A percentile compares a stretch with the other conserved stretches of the same genome.
These are phyloP conservation scores for Sebastes vulpes DNA, from an alignment of 2,797 vertebrate species.

Conservation along the genomic window DNA sequence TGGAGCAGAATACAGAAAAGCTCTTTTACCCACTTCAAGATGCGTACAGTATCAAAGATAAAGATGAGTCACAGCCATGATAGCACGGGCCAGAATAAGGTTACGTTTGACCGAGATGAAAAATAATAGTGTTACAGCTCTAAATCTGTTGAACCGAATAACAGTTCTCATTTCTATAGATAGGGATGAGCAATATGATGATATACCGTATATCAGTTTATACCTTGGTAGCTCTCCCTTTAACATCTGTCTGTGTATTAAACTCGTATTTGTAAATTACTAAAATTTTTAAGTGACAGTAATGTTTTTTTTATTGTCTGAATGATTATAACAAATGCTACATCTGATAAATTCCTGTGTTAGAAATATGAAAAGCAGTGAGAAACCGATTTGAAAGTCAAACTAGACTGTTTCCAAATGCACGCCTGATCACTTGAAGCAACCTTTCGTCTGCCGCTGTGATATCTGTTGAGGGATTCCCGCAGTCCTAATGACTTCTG, in stretches of 20 bases:
- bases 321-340: background rate
- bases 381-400: constrained; percentile 3
- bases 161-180: background rate
- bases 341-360: no score
- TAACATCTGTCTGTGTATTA: background rate
- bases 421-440: constrained; percentile 25
- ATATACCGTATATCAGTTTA: background rate
- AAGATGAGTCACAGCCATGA: constrained; percentile 18
- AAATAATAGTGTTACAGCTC: background rate
- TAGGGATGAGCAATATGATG: background rate
- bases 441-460: constrained; percentile 20
- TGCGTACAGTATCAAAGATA: constrained; percentile 7
- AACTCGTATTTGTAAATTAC: background rate
- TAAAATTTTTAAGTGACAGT: background rate
- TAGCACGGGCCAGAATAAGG: background rate
- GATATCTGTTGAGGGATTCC: constrained; percentile 24
- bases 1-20: background rate
- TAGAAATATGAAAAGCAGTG: background rate
- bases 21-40: constrained; percentile 1
- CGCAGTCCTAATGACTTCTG: constrained; percentile 26
- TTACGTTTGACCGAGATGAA: background rate
- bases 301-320: background rate
- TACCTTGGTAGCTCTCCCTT: background rate
- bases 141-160: background rate
- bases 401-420: constrained; percentile 1